Percentiles rank a stretch among this genome's conserved stretches.
These are phyloP conservation scores for Philotrypesis tridentata DNA, from an alignment of 1,140 invertebrate genomes.

Conservation along the genomic window DNA sequence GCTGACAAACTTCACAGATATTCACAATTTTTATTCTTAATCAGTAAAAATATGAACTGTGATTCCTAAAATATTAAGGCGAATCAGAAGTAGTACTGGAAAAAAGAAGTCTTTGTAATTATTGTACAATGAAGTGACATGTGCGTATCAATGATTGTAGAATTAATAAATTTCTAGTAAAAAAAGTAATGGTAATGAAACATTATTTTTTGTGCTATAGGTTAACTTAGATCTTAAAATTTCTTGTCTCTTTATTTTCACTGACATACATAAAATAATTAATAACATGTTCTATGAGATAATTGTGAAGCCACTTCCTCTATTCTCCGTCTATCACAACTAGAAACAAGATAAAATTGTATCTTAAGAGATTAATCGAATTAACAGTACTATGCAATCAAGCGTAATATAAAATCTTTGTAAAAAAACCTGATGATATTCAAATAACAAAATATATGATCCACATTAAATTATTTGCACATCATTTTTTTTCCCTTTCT, in stretches of 20 bases:
- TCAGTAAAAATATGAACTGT: constrained; percentile 50
- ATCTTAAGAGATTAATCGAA: constrained; percentile 30
- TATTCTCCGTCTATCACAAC: constrained; percentile 40
- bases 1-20: constrained; percentile 24
- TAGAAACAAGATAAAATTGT: constrained; percentile 21
- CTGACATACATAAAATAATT: constrained; percentile 34
- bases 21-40: constrained; percentile 35
- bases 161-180: constrained; percentile 37
- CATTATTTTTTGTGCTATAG: constrained; percentile 45
- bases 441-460: constrained; percentile 29
- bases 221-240: constrained; percentile 44
- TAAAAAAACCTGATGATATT: constrained; percentile 18
- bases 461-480: not conserved
- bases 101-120: constrained; percentile 47
- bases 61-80: constrained; percentile 50
- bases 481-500: not conserved
- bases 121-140: constrained; percentile 49
- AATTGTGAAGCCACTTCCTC: constrained; percentile 42
- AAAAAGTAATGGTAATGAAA: constrained; percentile 35
- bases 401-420: constrained; percentile 25
- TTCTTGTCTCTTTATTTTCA: constrained; percentile 39
- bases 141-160: constrained; percentile 36
- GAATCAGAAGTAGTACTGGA: constrained; percentile 32
- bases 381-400: constrained; percentile 27
- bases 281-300: constrained; percentile 37